These are phyloP conservation scores for Chaetodon trifasciatus DNA, from an alignment of 2,797 vertebrate genomes.

Conservation along the genomic window DNA sequence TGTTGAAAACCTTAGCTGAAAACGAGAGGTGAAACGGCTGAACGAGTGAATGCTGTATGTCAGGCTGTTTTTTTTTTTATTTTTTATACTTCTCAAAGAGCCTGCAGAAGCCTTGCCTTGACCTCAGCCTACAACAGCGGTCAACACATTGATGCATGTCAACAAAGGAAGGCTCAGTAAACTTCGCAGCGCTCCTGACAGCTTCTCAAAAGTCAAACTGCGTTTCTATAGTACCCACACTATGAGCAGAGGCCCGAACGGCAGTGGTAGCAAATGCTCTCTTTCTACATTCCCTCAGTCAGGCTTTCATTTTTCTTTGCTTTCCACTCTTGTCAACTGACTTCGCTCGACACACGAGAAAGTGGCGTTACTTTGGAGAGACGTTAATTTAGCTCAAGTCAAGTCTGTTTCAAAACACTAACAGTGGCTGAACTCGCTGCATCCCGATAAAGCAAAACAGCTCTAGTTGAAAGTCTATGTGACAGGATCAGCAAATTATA, in stretches of 20 bases:
- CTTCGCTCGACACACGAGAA: slow-evolving; percentile 46
- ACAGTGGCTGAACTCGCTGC: slow-evolving; percentile 38
- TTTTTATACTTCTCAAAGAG: slow-evolving; percentile 55
- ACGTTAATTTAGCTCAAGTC: slow-evolving; percentile 54
- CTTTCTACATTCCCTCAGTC: slow-evolving; percentile 21
- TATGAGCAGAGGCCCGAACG: slow-evolving; percentile 30
- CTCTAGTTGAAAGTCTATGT: slow-evolving; percentile 32
- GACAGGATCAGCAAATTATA: slow-evolving; percentile 55
- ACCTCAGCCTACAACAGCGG: slow-evolving; percentile 71
- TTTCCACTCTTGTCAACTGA: slow-evolving; percentile 19
- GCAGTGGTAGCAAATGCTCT: slow-evolving; percentile 37
- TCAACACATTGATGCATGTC: slow-evolving; percentile 70
- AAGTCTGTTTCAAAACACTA: slow-evolving; percentile 65
- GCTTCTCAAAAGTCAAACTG: slow-evolving; percentile 71
- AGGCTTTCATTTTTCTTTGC: slow-evolving; percentile 29
- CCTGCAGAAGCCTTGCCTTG: slow-evolving; percentile 68
- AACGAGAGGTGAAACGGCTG: slow-evolving; percentile 49
- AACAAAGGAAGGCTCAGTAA: slow-evolving; percentile 70
- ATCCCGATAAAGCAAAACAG: slow-evolving; percentile 42
- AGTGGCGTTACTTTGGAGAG: slow-evolving; percentile 52
- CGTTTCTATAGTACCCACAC: slow-evolving; percentile 59
- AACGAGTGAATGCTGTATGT: slow-evolving; percentile 52
- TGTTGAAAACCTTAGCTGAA: slow-evolving; percentile 45
- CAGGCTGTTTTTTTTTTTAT: slow-evolving; percentile 46
- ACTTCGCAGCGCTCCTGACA: slow-evolving; percentile 67